These are phyloP conservation scores for Oscheius myriophilus DNA, from an alignment of 2,888 invertebrate genomes.

Conservation along the genomic window DNA sequence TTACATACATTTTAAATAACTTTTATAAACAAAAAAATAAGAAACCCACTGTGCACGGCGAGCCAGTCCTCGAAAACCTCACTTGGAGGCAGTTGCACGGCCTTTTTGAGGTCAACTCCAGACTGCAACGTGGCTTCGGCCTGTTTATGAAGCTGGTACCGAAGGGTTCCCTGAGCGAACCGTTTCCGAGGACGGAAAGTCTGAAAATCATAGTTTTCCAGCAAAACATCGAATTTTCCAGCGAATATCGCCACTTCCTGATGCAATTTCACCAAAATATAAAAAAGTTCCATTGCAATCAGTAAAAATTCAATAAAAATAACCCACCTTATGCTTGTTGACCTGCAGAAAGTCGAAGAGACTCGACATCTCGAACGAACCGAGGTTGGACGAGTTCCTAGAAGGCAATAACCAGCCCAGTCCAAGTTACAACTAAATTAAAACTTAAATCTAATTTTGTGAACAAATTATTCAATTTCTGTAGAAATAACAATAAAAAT, in stretches of 20 bases:
- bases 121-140: constrained; percentile 87
- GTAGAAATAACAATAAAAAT: too few relatives aligned
- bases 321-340: constrained; percentile 68
- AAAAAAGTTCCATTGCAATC: neutral
- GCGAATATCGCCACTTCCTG: neutral
- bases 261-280: neutral
- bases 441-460: too few relatives aligned
- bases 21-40: constrained; percentile 4
- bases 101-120: constrained; percentile 84
- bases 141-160: constrained; percentile 87
- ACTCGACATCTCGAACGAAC: constrained; percentile 46
- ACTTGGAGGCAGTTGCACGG: constrained; percentile 82
- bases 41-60: constrained; percentile 83
- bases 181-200: constrained; percentile 89
- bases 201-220: constrained; percentile 76
- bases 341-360: constrained; percentile 70
- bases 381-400: too few relatives aligned
- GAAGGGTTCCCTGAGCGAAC: constrained; percentile 85
- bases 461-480: too few relatives aligned
- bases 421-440: too few relatives aligned
- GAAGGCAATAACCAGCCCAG: too few relatives aligned
- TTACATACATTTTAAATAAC: neutral
- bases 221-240: too few relatives aligned
- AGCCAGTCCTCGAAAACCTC: constrained; percentile 91
- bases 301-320: neutral